A percentile compares a stretch with the other conserved stretches of the same genome.
These are phyloP conservation scores for Myotis davidii DNA, from an alignment of 2,113 vertebrate genomes.

Conservation along the genomic window DNA sequence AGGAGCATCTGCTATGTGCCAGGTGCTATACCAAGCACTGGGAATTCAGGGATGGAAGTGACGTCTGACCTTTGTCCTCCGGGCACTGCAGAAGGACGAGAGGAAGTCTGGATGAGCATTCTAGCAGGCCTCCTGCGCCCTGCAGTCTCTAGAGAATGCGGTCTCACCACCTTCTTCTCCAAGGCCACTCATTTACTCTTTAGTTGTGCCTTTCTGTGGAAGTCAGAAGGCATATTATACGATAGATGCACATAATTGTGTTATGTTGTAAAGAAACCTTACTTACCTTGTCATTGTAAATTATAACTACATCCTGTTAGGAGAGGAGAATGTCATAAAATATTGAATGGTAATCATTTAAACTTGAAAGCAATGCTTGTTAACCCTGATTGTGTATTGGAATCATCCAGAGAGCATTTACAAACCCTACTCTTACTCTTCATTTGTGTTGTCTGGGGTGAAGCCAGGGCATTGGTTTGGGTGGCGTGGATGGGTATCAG, in stretches of 20 bases:
- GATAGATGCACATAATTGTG: neutral
- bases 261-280: conserved; percentile 28
- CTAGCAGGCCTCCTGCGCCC: neutral
- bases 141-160: neutral
- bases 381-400: neutral
- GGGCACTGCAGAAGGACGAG: neutral
- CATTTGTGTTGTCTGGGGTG: neutral
- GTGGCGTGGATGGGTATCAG: neutral
- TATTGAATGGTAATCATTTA: neutral
- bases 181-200: neutral
- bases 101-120: neutral
- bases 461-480: neutral
- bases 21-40: neutral
- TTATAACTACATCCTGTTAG: neutral
- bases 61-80: neutral
- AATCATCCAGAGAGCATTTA: neutral
- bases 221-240: neutral
- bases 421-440: neutral
- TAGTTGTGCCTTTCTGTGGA: neutral
- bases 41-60: neutral
- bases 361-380: neutral
- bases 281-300: neutral
- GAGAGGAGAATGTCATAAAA: neutral
- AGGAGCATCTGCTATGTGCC: neutral
- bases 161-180: neutral